Evolutionary conservation across 2,797 vertebrate species (phyloP).

Genomic region (Anabacerthia variegaticeps): DNA sequence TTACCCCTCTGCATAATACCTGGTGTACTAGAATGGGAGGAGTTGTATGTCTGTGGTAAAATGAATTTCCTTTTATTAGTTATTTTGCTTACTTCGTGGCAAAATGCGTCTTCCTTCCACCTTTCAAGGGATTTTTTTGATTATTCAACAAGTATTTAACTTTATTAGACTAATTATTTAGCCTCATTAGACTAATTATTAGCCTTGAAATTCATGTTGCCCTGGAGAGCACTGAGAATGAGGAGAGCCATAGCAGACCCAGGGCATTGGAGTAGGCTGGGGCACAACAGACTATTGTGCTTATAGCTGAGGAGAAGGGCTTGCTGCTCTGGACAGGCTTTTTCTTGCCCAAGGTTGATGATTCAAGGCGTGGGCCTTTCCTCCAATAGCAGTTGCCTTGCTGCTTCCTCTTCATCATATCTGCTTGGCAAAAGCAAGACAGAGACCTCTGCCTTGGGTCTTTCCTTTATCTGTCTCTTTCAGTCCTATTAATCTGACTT

Average conservation of each 20-base stretch:
- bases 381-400: background rate
- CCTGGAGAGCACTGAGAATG: background rate
- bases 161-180: slow-evolving; percentile 42
- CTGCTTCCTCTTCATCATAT: background rate
- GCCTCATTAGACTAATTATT: background rate
- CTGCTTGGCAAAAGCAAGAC: background rate
- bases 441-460: background rate
- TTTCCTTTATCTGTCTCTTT: background rate
- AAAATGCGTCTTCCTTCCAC: background rate
- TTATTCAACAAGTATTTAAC: background rate
- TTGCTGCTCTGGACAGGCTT: background rate
- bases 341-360: background rate
- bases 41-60: background rate
- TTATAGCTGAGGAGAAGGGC: background rate
- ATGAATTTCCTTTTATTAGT: background rate
- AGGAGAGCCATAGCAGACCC: background rate
- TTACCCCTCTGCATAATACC: background rate
- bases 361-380: background rate
- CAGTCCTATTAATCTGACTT: background rate
- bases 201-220: background rate
- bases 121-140: background rate
- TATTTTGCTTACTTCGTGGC: background rate
- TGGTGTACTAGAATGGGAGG: background rate
- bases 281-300: background rate
- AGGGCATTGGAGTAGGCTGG: background rate